Evolutionary conservation across 37 sponge, comb jelly and placozoan genomes (phyloP).

Genomic region (Eunapius fragilis): DNA sequence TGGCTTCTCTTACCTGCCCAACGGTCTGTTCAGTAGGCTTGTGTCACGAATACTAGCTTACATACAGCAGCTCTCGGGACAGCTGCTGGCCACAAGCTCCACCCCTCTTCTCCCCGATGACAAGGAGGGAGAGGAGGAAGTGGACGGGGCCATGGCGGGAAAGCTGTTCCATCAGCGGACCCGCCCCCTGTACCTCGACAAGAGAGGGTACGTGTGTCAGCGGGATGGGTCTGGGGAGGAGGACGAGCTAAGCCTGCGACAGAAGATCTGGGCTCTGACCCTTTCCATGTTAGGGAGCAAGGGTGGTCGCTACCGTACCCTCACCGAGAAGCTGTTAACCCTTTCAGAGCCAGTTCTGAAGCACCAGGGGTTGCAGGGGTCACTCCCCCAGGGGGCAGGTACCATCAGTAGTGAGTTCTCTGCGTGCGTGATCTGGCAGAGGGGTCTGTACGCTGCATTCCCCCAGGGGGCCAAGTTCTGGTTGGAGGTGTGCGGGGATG

Average conservation of each 20-base stretch:
- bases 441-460: slow-evolving; percentile 51
- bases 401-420: slow-evolving; percentile 16
- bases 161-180: not conserved
- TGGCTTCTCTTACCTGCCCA: slow-evolving; percentile 44
- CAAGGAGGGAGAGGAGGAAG: not conserved
- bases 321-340: slow-evolving; percentile 37
- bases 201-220: slow-evolving; percentile 33
- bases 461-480: slow-evolving; percentile 59
- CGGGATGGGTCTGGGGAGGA: slow-evolving; percentile 20
- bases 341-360: slow-evolving; percentile 38
- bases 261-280: slow-evolving; percentile 52
- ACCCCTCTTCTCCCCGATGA: not conserved
- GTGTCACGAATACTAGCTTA: slow-evolving; percentile 29
- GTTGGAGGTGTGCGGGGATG: slow-evolving; percentile 39
- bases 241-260: slow-evolving; percentile 2
- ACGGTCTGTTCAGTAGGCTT: slow-evolving; percentile 40
- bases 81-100: slow-evolving; percentile 29
- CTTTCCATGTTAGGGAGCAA: not conserved
- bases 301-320: not conserved
- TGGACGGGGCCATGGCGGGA: slow-evolving; percentile 5
- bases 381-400: not conserved
- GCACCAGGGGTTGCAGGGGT: not conserved
- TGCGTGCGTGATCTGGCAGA: slow-evolving; percentile 51
- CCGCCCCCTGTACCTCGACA: slow-evolving; percentile 18
- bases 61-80: slow-evolving; percentile 52